Base-by-base conservation (phyloP, 92 coral and sea anemone species). In the Pocillopora grandis region DNA sequence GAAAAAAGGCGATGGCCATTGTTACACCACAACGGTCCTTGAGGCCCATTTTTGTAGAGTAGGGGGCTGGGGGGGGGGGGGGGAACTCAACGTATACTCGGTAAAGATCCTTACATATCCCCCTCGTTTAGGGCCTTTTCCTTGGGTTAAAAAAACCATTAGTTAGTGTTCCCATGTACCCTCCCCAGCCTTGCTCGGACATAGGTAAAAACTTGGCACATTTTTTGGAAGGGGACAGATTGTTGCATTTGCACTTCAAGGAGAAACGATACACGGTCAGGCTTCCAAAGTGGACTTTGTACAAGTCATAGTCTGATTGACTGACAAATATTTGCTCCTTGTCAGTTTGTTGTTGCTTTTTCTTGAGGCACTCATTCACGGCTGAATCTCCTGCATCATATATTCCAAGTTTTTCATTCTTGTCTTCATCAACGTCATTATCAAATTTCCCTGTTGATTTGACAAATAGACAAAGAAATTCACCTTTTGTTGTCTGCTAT, bases 321-420 rank as follows among this genome's bases (percentile, higher is more conserved):
- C 97, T 97, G 85, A 88, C 75, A 71, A 66, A 97, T 68, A 97
- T 91, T 19, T 92, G 83, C 81, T 88, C 89, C 62, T 85, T 83
- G 80, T 92, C 90, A 14, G 80, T 66, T 55, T 77, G 61, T 68
- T 85, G 15, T n/a, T 76, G 88, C 19, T 92, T 86, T 78, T 95
- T 94, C 89, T 91, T 91, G 52, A 97, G 91, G 73, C 99, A 97
- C 52, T 90, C 70, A 87, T 97, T 97, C 42, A 95, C 98, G 12
- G 99, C 99, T 3, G 95, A 84, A 74, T 97, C 99, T 12, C 99
- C 99, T 16, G 95, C 97, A 63, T 97, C 99, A 83, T 87, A 97
- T 64, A 94, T 90, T 12, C 99, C 99, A 63, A 76, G 89, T 66
- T 92, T 74, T 76, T 90, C 92, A 68, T 97, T 97, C 69, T 87